phyloP scores from a whole-genome alignment of 2,888 invertebrate genomes.

The Tricholauxania praeusta region DNA sequence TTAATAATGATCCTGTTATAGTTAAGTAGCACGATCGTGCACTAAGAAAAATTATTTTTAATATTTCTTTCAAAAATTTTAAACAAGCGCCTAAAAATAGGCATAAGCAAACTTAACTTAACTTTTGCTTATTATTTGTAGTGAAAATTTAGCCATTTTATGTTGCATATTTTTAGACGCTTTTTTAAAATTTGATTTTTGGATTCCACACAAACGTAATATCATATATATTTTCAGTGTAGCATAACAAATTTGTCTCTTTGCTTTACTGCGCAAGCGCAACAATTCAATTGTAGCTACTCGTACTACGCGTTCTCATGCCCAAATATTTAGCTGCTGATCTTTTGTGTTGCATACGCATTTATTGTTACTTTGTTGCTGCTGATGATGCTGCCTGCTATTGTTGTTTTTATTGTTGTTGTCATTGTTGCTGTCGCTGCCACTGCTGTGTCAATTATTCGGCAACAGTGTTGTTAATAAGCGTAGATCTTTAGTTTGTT shows the following conservation, averaged over 20 bases:
- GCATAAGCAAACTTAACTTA: too few species aligned
- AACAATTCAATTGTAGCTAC: conserved; percentile 8
- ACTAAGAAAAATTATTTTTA: too few species aligned
- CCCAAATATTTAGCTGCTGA: conserved; percentile 17
- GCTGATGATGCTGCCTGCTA: background rate
- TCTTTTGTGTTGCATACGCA: conserved; percentile 8
- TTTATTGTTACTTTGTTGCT: background rate
- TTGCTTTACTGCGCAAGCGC: conserved; percentile 20
- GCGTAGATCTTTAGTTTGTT: conserved; percentile 7
- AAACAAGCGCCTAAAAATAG: too few species aligned
- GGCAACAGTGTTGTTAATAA: conserved; percentile 34
- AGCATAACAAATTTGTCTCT: too few species aligned
- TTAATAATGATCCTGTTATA: conserved; percentile 33
- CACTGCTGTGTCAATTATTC: conserved; percentile 30
- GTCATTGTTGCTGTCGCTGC: background rate
- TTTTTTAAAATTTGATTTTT: too few species aligned
- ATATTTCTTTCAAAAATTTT: too few species aligned
- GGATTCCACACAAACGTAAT: too few species aligned
- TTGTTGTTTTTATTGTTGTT: conserved; percentile 6
- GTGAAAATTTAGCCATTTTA: too few species aligned
- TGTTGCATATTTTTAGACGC: too few species aligned
- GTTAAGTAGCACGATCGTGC: too few species aligned
- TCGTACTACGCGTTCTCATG: conserved; percentile 3
- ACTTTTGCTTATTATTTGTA: too few species aligned
- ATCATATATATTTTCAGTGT: too few species aligned